A percentile compares a stretch with the other conserved stretches of the same genome.
These are phyloP conservation scores for Archilochus colubris DNA, from an alignment of 2,113 vertebrate species.

Conservation along the genomic window DNA sequence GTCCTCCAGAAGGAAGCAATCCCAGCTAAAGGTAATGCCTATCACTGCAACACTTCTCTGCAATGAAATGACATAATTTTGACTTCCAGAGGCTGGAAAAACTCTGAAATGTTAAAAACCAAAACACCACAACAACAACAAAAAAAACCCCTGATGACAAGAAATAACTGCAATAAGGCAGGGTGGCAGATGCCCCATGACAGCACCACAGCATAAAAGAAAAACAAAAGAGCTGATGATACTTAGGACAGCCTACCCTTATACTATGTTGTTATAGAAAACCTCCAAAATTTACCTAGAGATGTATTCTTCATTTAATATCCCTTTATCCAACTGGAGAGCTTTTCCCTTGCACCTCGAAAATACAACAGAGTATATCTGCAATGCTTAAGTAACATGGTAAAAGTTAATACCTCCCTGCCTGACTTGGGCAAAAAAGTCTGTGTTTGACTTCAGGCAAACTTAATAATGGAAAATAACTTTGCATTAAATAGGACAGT, in stretches of 20 bases:
- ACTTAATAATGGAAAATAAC: background rate
- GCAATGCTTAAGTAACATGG: background rate
- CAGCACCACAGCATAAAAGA: background rate
- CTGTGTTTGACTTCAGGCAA: background rate
- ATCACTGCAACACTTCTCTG: background rate
- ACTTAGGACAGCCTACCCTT: background rate
- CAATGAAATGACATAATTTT: background rate
- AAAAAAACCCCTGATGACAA: background rate
- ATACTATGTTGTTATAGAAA: background rate
- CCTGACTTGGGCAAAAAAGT: background rate
- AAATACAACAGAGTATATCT: background rate
- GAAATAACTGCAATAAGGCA: background rate
- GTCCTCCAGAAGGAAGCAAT: background rate
- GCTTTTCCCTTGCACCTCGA: background rate
- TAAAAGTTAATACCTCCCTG: background rate
- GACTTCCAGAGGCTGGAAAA: background rate
- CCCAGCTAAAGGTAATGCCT: background rate
- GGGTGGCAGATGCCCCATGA: background rate
- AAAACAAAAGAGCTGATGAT: background rate
- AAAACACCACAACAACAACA: background rate
- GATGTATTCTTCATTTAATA: background rate
- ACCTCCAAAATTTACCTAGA: background rate
- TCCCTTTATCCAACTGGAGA: background rate
- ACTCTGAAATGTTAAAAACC: background rate
- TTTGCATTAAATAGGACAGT: background rate